A percentile compares a stretch with the other conserved stretches of the same genome.
These are phyloP conservation scores for Todus mexicanus DNA, from an alignment of 2,797 vertebrate genomes.

Conservation along the genomic window DNA sequence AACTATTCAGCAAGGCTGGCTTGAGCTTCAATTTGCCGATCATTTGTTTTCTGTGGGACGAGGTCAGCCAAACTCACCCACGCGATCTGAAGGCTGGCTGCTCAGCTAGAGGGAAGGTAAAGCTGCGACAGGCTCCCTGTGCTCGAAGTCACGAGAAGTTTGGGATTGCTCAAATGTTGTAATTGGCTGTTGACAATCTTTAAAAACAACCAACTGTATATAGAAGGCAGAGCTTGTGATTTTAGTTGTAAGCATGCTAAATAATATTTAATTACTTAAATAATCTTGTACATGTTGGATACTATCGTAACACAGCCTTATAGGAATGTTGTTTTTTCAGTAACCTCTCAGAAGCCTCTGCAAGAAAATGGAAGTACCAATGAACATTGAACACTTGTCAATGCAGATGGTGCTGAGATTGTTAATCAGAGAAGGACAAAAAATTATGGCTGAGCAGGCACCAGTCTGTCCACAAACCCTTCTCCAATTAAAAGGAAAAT, in stretches of 20 bases:
- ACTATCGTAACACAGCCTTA: background rate
- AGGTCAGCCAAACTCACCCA: background rate
- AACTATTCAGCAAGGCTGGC: conserved; percentile 20
- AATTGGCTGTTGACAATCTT: background rate
- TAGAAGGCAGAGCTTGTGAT: background rate
- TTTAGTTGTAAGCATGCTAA: background rate
- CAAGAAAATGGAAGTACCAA: background rate
- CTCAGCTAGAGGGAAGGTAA: background rate
- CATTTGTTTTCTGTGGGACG: conserved; percentile 5
- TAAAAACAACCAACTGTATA: background rate
- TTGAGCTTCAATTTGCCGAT: background rate
- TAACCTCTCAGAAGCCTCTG: background rate
- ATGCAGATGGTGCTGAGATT: background rate
- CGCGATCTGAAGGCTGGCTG: background rate
- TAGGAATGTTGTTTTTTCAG: background rate
- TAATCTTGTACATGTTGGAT: background rate
- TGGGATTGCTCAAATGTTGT: background rate
- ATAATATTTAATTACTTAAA: background rate
- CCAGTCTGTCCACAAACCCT: background rate
- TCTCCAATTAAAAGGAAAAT: conserved; percentile 9
- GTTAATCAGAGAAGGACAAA: conserved; percentile 2
- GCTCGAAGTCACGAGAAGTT: background rate
- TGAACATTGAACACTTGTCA: background rate
- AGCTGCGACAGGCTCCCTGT: background rate
- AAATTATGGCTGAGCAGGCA: background rate